Evolutionary conservation across 2,113 vertebrate genomes (phyloP), one percentile per base, ranked within the genome.

Genomic region (Glaucidium brasilianum): DNA sequence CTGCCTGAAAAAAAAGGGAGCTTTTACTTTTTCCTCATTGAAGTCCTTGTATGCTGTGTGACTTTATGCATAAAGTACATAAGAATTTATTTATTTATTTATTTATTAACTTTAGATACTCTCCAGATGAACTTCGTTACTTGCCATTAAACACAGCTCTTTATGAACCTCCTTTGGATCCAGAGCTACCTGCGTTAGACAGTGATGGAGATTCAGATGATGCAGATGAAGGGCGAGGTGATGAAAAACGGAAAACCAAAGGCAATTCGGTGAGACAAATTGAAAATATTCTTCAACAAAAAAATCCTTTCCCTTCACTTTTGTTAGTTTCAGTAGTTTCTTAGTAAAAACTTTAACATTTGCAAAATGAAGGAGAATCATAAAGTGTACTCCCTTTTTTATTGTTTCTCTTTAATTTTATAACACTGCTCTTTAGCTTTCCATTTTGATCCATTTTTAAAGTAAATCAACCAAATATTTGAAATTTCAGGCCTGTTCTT

Each of bases 171-270:
- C 99, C 99, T 3, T 98, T 99, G 97, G 99, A 99, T 93, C 99
- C 99, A 2, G 99, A 99, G 71, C 98, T 99, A 50, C 99, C 99
- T 17, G 99, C 99, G 0, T 96, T 99, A 20, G 99, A 99, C 92
- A 99, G 99, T 11, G 99, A 99, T 62, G 99, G 99, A 2, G 99
- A 99, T 88, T 99, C 99, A 0, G 99, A 99, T 43, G 99, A 99
- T 10, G 98, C 97, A 0, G 99, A 99, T 74, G 99, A 99, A 10
- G 98, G 97, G 17, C 98, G 98, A 73, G 98, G 97, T 22, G 99
- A 98, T 4, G 99, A 99, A 41, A 98, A 98, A n/a, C 98, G 98
- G 95, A 99, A 98, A 97, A 98, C 88, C 89, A 99, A 99, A 97
- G 99, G 98, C 92, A 94, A 98, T 66, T 98, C 98, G 97, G 98